Evolutionary conservation across 2,797 vertebrate genomes (phyloP).

Genomic region (Tapirus indicus): DNA sequence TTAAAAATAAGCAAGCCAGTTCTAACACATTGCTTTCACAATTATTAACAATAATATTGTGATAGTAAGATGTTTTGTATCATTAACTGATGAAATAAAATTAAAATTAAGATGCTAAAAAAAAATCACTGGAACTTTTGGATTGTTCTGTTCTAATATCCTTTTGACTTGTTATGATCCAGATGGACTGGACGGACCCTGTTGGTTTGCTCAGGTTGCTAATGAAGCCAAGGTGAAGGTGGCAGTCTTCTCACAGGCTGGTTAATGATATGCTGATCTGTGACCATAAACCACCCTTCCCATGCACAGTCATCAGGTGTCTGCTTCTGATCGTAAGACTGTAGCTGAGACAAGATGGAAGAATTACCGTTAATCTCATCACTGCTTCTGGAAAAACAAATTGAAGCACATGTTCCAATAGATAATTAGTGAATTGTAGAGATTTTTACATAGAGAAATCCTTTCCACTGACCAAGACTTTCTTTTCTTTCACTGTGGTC

Average conservation of each 20-base stretch:
- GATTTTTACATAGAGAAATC: background rate
- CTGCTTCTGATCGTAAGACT: constrained; percentile 36
- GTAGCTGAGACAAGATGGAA: background rate
- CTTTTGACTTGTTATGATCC: background rate
- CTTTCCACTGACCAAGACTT: background rate
- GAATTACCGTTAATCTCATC: constrained; percentile 46
- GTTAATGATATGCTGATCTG: background rate
- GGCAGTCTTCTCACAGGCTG: background rate
- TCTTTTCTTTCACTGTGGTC: background rate
- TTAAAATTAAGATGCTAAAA: background rate
- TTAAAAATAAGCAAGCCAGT: background rate
- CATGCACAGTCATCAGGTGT: background rate
- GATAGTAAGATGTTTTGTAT: background rate
- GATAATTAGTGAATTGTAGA: constrained; percentile 16
- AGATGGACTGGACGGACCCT: background rate
- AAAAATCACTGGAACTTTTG: background rate
- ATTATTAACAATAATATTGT: background rate
- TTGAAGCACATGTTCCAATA: background rate
- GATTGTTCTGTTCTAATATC: background rate
- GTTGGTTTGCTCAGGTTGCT: background rate
- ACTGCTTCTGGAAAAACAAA: background rate
- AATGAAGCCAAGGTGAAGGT: constrained; percentile 34
- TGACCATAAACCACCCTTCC: background rate
- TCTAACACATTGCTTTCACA: background rate
- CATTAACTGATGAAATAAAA: background rate